Conservation (phyloP, 2,113 vertebrate genomes). For the Sialia sialis region DNA sequence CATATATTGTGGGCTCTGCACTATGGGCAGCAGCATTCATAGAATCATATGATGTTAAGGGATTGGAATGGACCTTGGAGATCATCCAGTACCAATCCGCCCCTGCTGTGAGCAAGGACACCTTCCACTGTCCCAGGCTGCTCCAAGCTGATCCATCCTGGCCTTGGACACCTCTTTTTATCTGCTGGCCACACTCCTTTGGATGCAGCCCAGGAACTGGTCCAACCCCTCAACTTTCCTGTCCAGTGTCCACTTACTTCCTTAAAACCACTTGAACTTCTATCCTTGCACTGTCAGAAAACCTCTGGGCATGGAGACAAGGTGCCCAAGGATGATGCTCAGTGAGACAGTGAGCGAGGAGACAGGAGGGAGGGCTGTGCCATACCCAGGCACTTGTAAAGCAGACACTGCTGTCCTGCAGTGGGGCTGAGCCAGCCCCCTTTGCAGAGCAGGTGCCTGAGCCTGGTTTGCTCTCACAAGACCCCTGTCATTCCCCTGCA, state of each 20-base stretch:
- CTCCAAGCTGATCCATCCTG: not conserved
- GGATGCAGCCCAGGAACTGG: not conserved
- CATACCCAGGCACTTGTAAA: rapidly evolving
- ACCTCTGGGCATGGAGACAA: not conserved
- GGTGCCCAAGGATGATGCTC: not conserved
- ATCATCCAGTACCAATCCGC: not conserved
- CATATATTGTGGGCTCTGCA: rapidly evolving
- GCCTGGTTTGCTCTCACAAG: rapidly evolving
- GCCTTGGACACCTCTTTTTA: not conserved
- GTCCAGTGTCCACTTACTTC: not conserved
- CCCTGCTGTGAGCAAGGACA: not conserved
- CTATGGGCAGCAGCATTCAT: not conserved
- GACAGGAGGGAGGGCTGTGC: not conserved
- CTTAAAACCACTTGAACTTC: not conserved
- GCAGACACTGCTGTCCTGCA: too few species aligned
- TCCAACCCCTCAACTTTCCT: not conserved
- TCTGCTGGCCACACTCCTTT: not conserved
- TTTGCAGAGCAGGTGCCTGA: not conserved
- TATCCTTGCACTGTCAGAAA: not conserved
- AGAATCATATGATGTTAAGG: not conserved
- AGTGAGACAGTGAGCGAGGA: rapidly evolving
- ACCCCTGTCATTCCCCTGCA: not conserved
- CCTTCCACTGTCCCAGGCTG: rapidly evolving
- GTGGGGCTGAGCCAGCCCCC: not conserved
- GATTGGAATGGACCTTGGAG: not conserved